Conservation (phyloP, 2,888 invertebrate genomes). For the Apomyelois bistriatella region DNA sequence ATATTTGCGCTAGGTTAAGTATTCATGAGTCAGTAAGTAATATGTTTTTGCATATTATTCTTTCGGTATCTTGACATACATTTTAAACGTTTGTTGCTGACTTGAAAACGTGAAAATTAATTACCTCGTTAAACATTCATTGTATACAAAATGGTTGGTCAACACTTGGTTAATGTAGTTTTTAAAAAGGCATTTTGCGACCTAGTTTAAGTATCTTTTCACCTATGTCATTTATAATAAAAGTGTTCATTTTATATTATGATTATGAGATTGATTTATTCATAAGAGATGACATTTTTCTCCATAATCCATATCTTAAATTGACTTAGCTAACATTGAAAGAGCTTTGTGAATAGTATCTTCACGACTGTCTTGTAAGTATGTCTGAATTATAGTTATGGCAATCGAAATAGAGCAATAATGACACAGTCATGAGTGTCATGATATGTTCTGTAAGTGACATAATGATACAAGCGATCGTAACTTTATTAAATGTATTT, state of each 20-base stretch:
- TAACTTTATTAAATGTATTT: too few species aligned
- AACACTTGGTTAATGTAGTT: too few species aligned
- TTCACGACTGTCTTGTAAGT: slow-evolving; percentile 3
- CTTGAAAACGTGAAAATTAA: not conserved
- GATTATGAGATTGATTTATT: too few species aligned
- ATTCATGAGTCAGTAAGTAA: not conserved
- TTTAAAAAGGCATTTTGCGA: too few species aligned
- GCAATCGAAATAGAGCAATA: not conserved
- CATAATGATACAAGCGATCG: not conserved
- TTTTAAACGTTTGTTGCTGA: not conserved
- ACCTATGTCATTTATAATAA: not conserved
- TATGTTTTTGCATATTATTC: not conserved
- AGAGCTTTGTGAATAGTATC: not conserved
- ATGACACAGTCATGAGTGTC: not conserved
- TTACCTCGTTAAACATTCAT: too few species aligned
- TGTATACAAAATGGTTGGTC: too few species aligned
- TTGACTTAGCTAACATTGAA: not conserved
- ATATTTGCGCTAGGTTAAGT: not conserved
- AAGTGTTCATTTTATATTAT: too few species aligned
- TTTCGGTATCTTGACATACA: not conserved
- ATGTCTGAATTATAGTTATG: not conserved
- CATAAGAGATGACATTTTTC: too few species aligned
- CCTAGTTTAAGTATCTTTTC: too few species aligned
- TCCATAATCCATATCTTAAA: too few species aligned
- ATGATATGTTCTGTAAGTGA: not conserved